Evolutionary conservation across 2,113 vertebrate species (phyloP).

Genomic region (Hyaena hyaena): DNA sequence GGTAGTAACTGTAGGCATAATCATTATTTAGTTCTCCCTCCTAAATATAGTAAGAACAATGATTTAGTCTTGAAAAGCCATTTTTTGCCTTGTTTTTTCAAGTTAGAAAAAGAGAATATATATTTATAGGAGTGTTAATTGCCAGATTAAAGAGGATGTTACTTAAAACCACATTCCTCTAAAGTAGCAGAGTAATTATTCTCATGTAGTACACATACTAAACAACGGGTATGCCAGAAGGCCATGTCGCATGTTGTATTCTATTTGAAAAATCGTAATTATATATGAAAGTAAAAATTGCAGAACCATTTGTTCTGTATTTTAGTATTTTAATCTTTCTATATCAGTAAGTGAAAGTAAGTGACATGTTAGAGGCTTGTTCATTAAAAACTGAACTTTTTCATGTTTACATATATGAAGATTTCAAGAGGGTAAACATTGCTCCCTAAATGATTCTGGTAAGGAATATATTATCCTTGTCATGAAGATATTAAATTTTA

Average conservation of each 20-base stretch:
- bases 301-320: neutral
- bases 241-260: neutral
- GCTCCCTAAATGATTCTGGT: neutral
- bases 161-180: neutral
- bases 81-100: conserved; percentile 7
- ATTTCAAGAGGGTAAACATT: neutral
- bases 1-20: neutral
- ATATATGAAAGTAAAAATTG: neutral
- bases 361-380: neutral
- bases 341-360: neutral
- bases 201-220: too few relatives aligned
- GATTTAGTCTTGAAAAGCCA: neutral
- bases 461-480: neutral
- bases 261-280: neutral
- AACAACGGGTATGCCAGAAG: neutral
- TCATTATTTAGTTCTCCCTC: neutral
- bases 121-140: neutral
- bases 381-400: neutral
- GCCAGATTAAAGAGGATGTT: neutral
- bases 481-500: neutral
- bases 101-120: neutral
- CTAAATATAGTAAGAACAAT: neutral
- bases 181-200: neutral
- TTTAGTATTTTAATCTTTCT: neutral
- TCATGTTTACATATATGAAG: neutral